Base-by-base conservation (phyloP, 2,113 vertebrate species). In the Leiothrix lutea region DNA sequence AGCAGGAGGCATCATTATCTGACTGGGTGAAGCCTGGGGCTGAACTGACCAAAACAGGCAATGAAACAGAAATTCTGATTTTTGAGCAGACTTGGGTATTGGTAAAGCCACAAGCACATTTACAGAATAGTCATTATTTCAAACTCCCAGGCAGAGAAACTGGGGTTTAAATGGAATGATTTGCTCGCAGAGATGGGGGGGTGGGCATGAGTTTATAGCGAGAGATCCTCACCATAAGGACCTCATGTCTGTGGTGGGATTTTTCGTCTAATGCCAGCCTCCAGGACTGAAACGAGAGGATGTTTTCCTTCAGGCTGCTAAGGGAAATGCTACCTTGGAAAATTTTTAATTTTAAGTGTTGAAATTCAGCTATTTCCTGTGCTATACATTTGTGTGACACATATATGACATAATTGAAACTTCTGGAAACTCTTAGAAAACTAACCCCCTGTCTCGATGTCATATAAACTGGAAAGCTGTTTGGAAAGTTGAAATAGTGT, bases 281-380 rank as follows among this genome's bases (percentile, higher is more conserved):
- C 65, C 18, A 53, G 42, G 33, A 89, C n/a, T 40, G 78, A 91
- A 87, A 96, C 0, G 25, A 79, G 87, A 90, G 93, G 80, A 93
- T 96, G 82, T 95, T 93, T 94, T 67, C 85, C 71, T 96, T 94
- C 65, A 82, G 65, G 53, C 67, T 90, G 85, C 33, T 65, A 56
- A 73, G 57, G 61, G 67, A 84, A 97, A 94, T 48, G 57, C 20
- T 94, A 61, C 50, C 20, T 73, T 93, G 82, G 86, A 97, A 97
- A 97, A 81, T 53, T 80, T 95, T 95, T 97, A 93, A 97, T 96
- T 97, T 96, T 94, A 96, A 81, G 92, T 97, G 94, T 87, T 97
- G 93, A 97, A 98, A 97, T 95, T 69, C 88, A 96, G 94, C 87
- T 91, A 96, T 97, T 98, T 98, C 96, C 97, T 97, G 92, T 4